Evolutionary conservation across 2,113 vertebrate genomes (phyloP).

Genomic region (Gallinago paraguaiae): DNA sequence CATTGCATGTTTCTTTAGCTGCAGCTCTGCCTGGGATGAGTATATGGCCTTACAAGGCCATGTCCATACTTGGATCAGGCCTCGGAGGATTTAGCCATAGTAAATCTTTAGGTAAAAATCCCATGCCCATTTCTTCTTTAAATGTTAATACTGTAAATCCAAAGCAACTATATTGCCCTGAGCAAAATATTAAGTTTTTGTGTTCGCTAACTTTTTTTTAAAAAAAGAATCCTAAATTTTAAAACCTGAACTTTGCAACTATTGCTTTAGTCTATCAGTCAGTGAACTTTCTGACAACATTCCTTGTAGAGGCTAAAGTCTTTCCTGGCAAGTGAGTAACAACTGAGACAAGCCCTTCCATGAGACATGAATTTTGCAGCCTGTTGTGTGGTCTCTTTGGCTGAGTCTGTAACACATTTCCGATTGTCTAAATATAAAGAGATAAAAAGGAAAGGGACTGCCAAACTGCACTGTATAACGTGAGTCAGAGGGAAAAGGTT

Average conservation of each 20-base stretch:
- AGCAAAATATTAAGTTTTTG: not conserved
- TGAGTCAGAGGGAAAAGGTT: not conserved
- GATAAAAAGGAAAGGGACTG: constrained; percentile 23
- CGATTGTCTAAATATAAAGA: constrained; percentile 11
- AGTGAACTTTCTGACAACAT: constrained; percentile 9
- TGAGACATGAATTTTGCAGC: not conserved
- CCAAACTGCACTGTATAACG: not conserved
- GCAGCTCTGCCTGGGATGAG: not conserved
- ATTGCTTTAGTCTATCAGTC: not conserved
- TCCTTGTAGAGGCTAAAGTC: not conserved
- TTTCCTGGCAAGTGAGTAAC: constrained; percentile 10
- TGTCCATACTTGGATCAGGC: not conserved
- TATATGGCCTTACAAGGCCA: not conserved
- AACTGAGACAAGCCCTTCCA: not conserved
- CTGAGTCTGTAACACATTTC: constrained; percentile 21
- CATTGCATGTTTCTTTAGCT: not conserved
- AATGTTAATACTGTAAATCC: not conserved
- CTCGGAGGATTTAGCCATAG: not conserved
- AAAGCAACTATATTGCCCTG: not conserved
- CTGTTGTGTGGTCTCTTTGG: constrained; percentile 19
- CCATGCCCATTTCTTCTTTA: not conserved
- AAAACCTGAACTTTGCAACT: not conserved
- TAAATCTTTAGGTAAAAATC: not conserved
- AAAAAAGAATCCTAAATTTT: not conserved
- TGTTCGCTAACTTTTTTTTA: not conserved